Evolutionary conservation across 2,888 invertebrate genomes (phyloP).

Genomic region (Pocota personata): DNA sequence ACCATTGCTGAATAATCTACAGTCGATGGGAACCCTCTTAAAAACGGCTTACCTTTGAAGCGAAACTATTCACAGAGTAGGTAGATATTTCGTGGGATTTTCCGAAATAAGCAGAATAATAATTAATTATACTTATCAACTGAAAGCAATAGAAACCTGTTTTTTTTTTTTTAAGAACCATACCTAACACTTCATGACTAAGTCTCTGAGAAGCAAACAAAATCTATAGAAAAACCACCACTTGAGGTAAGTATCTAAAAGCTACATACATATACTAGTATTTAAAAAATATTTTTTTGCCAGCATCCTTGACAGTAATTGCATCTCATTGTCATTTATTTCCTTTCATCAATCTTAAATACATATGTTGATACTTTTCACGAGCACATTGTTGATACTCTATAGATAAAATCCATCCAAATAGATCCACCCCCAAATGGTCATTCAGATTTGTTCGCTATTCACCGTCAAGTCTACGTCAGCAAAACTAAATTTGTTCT

Average conservation of each 20-base stretch:
- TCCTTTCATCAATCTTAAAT: neutral
- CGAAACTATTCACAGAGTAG: neutral
- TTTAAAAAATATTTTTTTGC: neutral
- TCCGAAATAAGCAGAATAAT: neutral
- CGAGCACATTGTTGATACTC: neutral
- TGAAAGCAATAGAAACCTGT: neutral
- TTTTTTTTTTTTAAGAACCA: neutral
- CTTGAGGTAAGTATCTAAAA: neutral
- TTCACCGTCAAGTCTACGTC: conserved; percentile 7
- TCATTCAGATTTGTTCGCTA: neutral
- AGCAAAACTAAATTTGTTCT: conserved; percentile 35
- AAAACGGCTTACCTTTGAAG: neutral
- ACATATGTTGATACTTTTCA: neutral
- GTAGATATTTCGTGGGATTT: neutral
- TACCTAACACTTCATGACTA: neutral
- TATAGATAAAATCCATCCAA: neutral
- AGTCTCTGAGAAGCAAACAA: neutral
- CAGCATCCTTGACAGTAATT: neutral
- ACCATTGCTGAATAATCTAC: no score
- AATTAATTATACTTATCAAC: conserved; percentile 2
- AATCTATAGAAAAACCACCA: neutral
- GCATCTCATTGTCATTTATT: neutral
- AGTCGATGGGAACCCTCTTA: neutral
- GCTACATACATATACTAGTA: neutral
- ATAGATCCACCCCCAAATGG: conserved; percentile 28